A percentile compares a stretch with the other conserved stretches of the same genome.
These are phyloP conservation scores for Melinaea menophilus DNA, from an alignment of 2,888 invertebrate genomes.

Conservation along the genomic window DNA sequence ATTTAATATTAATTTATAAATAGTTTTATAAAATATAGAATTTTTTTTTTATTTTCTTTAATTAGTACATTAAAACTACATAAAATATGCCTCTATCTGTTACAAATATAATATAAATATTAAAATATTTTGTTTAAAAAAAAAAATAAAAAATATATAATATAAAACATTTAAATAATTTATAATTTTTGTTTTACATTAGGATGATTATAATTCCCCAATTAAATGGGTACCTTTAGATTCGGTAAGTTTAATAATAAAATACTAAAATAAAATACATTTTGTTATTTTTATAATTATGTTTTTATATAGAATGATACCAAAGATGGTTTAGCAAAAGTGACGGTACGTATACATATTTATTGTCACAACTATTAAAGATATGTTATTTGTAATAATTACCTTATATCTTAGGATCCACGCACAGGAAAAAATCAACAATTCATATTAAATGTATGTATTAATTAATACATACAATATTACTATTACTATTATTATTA, in stretches of 20 bases:
- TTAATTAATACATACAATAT: neutral
- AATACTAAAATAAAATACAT: neutral
- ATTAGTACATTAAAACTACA: too few species aligned
- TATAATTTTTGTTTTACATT: neutral
- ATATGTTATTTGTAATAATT: neutral
- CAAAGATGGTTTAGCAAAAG: constrained; percentile 48
- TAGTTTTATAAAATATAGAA: too few species aligned
- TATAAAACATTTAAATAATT: too few species aligned
- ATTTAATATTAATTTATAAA: too few species aligned
- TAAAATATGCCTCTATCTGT: too few species aligned
- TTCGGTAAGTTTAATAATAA: constrained; percentile 39
- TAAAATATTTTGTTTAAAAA: too few species aligned
- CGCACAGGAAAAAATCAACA: constrained; percentile 43
- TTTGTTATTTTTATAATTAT: neutral
- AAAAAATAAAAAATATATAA: too few species aligned
- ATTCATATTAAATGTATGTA: constrained; percentile 39
- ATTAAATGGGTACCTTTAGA: constrained; percentile 31
- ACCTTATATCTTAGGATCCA: constrained; percentile 36
- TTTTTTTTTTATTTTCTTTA: too few species aligned
- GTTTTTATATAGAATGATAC: constrained; percentile 41
- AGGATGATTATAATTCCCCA: constrained; percentile 31
- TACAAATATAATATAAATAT: too few species aligned
- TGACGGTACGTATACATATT: constrained; percentile 40
- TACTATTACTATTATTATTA: neutral
- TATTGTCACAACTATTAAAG: neutral